These are phyloP conservation scores for Platerodrilus igneus DNA, from an alignment of 2,888 invertebrate genomes.

Conservation along the genomic window DNA sequence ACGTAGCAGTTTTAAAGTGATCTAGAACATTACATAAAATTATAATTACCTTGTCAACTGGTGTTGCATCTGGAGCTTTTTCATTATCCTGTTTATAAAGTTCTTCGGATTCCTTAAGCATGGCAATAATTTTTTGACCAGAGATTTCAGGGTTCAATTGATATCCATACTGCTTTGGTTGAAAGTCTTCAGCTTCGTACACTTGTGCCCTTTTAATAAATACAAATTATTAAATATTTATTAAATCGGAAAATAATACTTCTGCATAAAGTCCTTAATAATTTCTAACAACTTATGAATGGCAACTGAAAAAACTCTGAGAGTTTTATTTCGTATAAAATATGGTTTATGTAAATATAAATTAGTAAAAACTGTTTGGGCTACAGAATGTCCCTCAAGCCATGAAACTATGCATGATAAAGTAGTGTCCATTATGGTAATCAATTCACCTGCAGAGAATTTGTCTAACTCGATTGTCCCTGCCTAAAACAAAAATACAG, in stretches of 20 bases:
- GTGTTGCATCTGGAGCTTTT: no score
- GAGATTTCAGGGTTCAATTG: constrained; percentile 76
- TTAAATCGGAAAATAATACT: constrained; percentile 50
- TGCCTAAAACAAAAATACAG: constrained; percentile 59
- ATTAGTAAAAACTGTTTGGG: constrained; percentile 96
- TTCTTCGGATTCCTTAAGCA: constrained; percentile 88
- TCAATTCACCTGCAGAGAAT: constrained; percentile 72
- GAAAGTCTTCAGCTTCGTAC: constrained; percentile 95
- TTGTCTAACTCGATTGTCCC: constrained; percentile 73
- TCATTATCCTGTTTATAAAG: no score
- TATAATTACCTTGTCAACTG: no score
- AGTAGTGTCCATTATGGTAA: constrained; percentile 92
- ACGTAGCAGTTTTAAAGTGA: no score
- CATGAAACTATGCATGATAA: constrained; percentile 93
- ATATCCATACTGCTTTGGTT: constrained; percentile 88
- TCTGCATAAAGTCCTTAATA: constrained; percentile 83
- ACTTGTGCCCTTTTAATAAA: constrained; percentile 64
- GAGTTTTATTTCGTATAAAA: constrained; percentile 72
- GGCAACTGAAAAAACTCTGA: constrained; percentile 82
- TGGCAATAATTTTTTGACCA: constrained; percentile 72
- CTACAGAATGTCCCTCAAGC: constrained; percentile 94
- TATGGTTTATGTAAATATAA: constrained; percentile 90
- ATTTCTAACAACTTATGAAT: constrained; percentile 85
- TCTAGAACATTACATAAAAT: no score
- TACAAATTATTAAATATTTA: constrained; percentile 5